phyloP scores from a whole-genome alignment of 2,113 vertebrate genomes.

The Vulpes ferrilata region DNA sequence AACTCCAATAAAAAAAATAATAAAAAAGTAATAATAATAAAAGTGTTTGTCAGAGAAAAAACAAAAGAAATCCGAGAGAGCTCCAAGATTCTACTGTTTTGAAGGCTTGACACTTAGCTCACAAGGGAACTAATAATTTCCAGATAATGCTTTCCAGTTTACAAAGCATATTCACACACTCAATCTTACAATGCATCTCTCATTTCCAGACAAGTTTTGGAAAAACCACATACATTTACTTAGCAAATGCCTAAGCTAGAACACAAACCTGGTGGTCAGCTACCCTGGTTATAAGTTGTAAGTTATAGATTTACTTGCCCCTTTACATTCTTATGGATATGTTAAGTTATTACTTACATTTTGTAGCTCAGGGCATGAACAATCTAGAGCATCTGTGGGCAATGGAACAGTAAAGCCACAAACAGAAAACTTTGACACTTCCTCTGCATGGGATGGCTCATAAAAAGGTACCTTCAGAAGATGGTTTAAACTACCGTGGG shows the following conservation, averaged over 20 bases:
- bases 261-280: background rate
- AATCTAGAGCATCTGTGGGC: slow-evolving; percentile 80
- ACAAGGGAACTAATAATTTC: background rate
- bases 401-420: slow-evolving; percentile 79
- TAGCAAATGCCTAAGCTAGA: background rate
- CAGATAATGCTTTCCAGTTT: background rate
- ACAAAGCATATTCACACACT: background rate
- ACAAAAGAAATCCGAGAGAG: background rate
- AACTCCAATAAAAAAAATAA: too few relatives aligned
- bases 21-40: too few relatives aligned
- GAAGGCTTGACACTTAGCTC: background rate
- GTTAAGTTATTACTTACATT: slow-evolving; percentile 76
- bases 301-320: background rate
- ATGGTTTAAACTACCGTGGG: slow-evolving; percentile 97
- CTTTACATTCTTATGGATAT: background rate
- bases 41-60: too few relatives aligned
- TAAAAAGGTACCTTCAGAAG: slow-evolving; percentile 91
- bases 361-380: slow-evolving; percentile 75
- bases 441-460: slow-evolving; percentile 88
- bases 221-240: background rate
- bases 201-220: background rate
- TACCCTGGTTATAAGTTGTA: background rate
- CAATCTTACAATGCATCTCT: background rate
- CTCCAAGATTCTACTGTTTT: background rate
- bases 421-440: slow-evolving; percentile 86